These are phyloP conservation scores for pig (Sus scrofa) DNA, from an alignment of 2,113 vertebrate genomes.

Conservation along the genomic window T2T-Sscrofa CM000812.6:507001-507500, in stretches of 20 bases:
- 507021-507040: neutral
- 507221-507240: neutral
- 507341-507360: too few relatives aligned
- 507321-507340: neutral
- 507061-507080: accelerated
- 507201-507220: neutral
- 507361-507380: too few relatives aligned
- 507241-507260: neutral
- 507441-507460: too few relatives aligned
- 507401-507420: accelerated
- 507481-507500: too few relatives aligned
- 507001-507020: accelerated
- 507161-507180: slow-evolving; percentile 13
- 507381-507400: neutral
- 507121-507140: neutral
- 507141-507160: neutral
- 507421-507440: neutral
- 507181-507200: neutral
- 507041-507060: neutral
- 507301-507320: neutral
- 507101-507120: neutral
- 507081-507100: neutral
- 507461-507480: too few relatives aligned
- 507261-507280: neutral
- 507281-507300: neutral